Evolutionary conservation across 2,797 vertebrate species (phyloP).

Genomic region (Jordanella pulchra): DNA sequence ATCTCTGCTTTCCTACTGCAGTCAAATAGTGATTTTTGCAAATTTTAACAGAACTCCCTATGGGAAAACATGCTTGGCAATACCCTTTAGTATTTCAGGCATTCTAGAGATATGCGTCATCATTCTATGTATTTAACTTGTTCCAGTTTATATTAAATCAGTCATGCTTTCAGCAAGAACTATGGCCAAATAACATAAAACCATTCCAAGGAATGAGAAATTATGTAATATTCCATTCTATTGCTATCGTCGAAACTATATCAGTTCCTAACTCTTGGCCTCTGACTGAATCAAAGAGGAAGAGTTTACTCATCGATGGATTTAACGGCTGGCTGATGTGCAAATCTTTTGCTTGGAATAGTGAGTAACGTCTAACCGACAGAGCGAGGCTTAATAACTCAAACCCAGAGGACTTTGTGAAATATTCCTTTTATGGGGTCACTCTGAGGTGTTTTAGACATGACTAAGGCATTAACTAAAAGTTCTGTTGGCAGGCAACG

Average conservation of each 20-base stretch:
- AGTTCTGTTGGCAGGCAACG: slow-evolving; percentile 42
- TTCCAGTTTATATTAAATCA: slow-evolving; percentile 63
- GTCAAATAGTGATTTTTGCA: slow-evolving; percentile 3
- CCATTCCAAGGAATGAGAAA: slow-evolving; percentile 33
- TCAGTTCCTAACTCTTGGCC: slow-evolving; percentile 41
- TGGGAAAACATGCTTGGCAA: slow-evolving; percentile 49
- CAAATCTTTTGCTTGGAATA: slow-evolving; percentile 55
- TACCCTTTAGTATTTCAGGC: slow-evolving; percentile 64
- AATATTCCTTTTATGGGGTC: slow-evolving; percentile 75
- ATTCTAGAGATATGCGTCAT: slow-evolving; percentile 75
- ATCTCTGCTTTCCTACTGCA: slow-evolving; percentile 30
- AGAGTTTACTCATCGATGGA: slow-evolving; percentile 66
- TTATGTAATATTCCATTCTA: slow-evolving; percentile 29
- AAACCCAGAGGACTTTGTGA: slow-evolving; percentile 57
- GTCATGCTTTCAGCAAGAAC: slow-evolving; percentile 64
- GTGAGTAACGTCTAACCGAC: slow-evolving; percentile 76
- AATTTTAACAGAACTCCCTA: slow-evolving; percentile 31
- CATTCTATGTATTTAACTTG: slow-evolving; percentile 50
- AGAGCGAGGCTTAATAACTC: slow-evolving; percentile 51
- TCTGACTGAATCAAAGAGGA: slow-evolving; percentile 51
- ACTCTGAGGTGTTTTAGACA: slow-evolving; percentile 50
- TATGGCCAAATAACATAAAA: slow-evolving; percentile 59
- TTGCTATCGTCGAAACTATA: slow-evolving; percentile 37
- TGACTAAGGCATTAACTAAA: slow-evolving; percentile 65
- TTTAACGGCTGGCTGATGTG: slow-evolving; percentile 57